Evolutionary conservation across 1,140 invertebrate species (phyloP).

Genomic region (Lepidurus apus): DNA sequence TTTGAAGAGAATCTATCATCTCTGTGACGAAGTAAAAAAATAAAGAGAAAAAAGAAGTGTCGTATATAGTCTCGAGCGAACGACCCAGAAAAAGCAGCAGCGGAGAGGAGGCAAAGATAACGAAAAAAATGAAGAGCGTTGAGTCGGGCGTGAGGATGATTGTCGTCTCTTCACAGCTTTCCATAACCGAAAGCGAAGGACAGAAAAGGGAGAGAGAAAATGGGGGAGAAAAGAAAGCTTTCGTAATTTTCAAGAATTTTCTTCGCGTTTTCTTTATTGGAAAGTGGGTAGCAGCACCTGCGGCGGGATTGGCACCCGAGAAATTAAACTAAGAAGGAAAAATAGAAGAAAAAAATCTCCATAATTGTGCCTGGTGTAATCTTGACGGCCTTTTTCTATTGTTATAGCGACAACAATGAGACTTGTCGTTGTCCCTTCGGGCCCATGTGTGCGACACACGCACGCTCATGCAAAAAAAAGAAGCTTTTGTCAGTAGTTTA

Average conservation of each 20-base stretch:
- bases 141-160: not conserved
- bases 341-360: not conserved
- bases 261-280: not conserved
- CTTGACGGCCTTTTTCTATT: not conserved
- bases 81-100: not conserved
- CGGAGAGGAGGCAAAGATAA: not conserved
- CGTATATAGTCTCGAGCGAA: not conserved
- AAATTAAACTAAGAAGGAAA: not conserved
- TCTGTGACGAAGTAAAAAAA: not conserved
- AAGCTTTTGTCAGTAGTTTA: too few relatives aligned
- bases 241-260: not conserved
- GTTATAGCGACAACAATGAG: not conserved
- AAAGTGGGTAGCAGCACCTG: not conserved
- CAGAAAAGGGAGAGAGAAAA: not conserved
- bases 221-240: not conserved
- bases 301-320: not conserved
- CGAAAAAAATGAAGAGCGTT: not conserved
- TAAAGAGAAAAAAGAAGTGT: not conserved
- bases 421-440: not conserved
- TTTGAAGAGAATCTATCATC: not conserved
- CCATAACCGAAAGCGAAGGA: not conserved
- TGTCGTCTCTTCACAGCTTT: not conserved
- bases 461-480: too few relatives aligned
- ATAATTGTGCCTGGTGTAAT: not conserved
- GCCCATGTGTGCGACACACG: too few relatives aligned